Evolutionary conservation across 2,113 vertebrate genomes (phyloP).

Genomic region (Megalops atlanticus): DNA sequence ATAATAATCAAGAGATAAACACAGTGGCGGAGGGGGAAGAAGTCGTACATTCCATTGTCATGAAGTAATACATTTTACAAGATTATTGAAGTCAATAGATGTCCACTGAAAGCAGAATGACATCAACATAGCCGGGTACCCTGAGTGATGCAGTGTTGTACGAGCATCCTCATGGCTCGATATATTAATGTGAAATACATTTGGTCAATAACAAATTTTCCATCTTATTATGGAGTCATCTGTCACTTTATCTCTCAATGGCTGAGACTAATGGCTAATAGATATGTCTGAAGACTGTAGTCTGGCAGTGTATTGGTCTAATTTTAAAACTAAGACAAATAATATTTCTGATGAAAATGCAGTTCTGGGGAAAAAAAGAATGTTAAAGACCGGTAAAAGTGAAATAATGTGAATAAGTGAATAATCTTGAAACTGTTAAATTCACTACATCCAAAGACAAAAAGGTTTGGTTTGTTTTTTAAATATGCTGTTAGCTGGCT

Average conservation of each 20-base stretch:
- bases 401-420: no score
- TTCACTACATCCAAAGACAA: no score
- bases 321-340: neutral
- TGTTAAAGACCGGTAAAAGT: no score
- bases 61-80: neutral
- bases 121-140: neutral
- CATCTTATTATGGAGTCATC: neutral
- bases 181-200: conserved; percentile 11
- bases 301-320: neutral
- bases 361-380: no score
- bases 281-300: neutral
- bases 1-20: neutral
- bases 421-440: no score
- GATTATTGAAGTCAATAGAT: neutral
- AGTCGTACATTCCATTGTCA: neutral
- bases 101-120: neutral
- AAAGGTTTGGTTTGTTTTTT: no score
- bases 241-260: neutral
- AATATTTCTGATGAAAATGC: neutral
- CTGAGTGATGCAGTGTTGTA: neutral
- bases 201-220: neutral
- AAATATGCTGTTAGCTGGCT: no score
- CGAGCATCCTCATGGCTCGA: neutral
- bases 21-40: neutral
- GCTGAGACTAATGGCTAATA: neutral